phyloP scores from a whole-genome alignment of 2,797 vertebrate species.

The Xiphophorus birchmanni region DNA sequence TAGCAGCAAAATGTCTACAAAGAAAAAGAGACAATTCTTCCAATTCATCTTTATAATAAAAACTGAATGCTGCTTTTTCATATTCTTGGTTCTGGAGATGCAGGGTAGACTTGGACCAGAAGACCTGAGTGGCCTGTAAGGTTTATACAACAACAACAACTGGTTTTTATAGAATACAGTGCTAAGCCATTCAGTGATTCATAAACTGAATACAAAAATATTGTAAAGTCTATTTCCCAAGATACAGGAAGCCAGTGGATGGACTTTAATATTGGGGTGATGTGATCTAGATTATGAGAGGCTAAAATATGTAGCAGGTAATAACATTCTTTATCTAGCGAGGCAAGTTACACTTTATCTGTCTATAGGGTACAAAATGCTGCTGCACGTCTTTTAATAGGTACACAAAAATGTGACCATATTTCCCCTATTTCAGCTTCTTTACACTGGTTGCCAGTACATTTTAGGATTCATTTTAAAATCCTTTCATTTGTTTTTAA shows the following conservation, averaged over 20 bases:
- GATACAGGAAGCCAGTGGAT: neutral
- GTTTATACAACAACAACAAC: neutral
- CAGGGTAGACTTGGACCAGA: neutral
- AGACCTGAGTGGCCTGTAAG: neutral
- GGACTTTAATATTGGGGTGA: neutral
- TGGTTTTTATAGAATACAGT: neutral
- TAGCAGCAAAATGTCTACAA: neutral
- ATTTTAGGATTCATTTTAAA: too few relatives aligned
- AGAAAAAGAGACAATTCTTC: neutral
- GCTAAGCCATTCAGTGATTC: neutral
- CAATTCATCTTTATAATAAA: neutral
- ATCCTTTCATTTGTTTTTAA: too few relatives aligned
- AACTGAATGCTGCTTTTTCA: neutral
- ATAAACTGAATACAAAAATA: neutral
- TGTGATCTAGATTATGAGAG: slow-evolving; percentile 28
- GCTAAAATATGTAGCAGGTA: slow-evolving; percentile 51
- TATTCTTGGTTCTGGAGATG: neutral
- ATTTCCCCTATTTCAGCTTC: too few relatives aligned
- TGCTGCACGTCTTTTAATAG: too few relatives aligned
- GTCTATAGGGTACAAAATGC: neutral
- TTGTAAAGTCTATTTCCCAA: neutral
- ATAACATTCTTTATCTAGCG: slow-evolving; percentile 49
- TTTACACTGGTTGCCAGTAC: too few relatives aligned
- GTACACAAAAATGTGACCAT: too few relatives aligned
- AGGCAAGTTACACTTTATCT: slow-evolving; percentile 27